phyloP scores from a whole-genome alignment of 2,797 vertebrate genomes.

The Myotis myotis region DNA sequence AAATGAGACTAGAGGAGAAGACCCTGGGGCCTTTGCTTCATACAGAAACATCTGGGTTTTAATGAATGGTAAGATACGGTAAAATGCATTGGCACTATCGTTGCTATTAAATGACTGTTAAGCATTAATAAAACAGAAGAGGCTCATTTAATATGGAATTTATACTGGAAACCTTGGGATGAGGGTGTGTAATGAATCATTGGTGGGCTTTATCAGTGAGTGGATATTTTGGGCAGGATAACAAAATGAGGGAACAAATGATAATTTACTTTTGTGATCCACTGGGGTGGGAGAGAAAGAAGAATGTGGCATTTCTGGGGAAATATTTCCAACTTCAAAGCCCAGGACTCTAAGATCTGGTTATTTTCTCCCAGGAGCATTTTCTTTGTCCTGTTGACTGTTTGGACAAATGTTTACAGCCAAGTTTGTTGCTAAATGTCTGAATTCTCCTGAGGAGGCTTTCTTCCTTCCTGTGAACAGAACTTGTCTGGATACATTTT shows the following conservation, averaged over 20 bases:
- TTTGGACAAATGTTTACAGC: conserved; percentile 52
- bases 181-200: conserved; percentile 60
- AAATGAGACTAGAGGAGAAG: conserved; percentile 10
- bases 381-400: conserved; percentile 47
- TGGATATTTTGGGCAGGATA: conserved; percentile 52
- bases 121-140: conserved; percentile 68
- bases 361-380: conserved; percentile 46
- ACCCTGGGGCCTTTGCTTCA: not conserved
- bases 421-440: conserved; percentile 19
- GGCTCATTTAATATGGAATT: conserved; percentile 64
- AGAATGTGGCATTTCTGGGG: conserved; percentile 37
- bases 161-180: conserved; percentile 44
- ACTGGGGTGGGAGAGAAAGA: conserved; percentile 12
- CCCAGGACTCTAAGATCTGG: conserved; percentile 46
- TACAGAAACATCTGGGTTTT: conserved; percentile 53
- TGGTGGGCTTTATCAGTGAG: conserved; percentile 56
- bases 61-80: conserved; percentile 20
- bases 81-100: conserved; percentile 60
- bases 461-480: not conserved
- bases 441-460: conserved; percentile 36
- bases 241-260: not conserved
- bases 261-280: conserved; percentile 62
- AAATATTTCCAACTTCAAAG: conserved; percentile 67
- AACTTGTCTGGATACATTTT: conserved; percentile 12
- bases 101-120: conserved; percentile 60